These are phyloP conservation scores for Calonectris borealis DNA, from an alignment of 2,113 vertebrate genomes.

Conservation along the genomic window DNA sequence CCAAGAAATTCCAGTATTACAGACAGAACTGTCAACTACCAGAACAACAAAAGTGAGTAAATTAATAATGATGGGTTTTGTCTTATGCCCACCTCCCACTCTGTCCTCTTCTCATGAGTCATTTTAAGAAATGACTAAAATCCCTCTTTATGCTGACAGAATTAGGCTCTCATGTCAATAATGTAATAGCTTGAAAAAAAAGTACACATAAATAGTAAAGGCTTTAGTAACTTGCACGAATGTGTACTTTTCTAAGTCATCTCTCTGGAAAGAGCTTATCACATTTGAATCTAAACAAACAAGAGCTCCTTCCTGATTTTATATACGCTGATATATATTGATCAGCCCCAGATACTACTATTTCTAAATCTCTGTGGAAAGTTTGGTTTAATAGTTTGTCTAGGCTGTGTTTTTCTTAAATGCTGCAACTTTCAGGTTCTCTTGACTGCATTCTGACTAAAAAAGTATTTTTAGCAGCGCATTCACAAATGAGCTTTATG, in stretches of 20 bases:
- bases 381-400: not conserved
- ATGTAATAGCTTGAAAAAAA: not conserved
- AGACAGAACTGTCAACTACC: not conserved
- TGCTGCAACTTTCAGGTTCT: not conserved
- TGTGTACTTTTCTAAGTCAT: not conserved
- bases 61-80: not conserved
- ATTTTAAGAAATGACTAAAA: not conserved
- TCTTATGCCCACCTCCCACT: not conserved
- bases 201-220: not conserved
- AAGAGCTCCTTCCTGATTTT: not conserved
- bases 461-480: not conserved
- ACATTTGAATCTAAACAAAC: not conserved
- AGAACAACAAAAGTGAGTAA: not conserved
- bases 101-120: not conserved
- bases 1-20: not conserved
- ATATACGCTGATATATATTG: not conserved
- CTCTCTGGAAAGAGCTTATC: not conserved
- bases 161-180: not conserved
- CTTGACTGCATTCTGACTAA: not conserved
- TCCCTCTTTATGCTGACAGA: not conserved
- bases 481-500: not conserved
- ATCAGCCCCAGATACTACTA: not conserved
- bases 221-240: not conserved
- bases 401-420: not conserved
- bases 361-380: not conserved